A percentile compares a stretch with the other conserved stretches of the same genome.
Conservation (phyloP, 2,113 vertebrate species). For the Mystacornis crossleyi region DNA sequence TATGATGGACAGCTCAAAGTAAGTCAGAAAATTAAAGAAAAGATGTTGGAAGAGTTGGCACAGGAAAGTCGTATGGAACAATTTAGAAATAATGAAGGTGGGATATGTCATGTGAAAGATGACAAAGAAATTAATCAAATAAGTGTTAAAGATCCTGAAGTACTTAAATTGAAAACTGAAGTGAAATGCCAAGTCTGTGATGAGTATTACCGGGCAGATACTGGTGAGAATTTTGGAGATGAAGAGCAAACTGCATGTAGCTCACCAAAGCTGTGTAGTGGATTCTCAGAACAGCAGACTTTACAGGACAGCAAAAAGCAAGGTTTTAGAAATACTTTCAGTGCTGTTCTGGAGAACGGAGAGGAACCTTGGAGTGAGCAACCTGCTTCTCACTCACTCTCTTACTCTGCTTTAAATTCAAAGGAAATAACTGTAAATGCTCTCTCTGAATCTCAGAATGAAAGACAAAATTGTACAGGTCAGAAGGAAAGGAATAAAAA, state of each 20-base stretch:
- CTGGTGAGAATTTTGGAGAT: background rate
- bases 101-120: background rate
- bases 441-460: background rate
- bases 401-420: background rate
- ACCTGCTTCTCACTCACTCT: background rate
- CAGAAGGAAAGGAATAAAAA: background rate
- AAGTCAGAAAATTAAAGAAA: conserved; percentile 82
- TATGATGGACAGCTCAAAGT: conserved; percentile 82
- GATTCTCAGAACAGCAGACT: background rate
- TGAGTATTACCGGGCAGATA: background rate
- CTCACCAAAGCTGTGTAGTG: background rate
- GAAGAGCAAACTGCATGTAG: background rate
- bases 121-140: background rate
- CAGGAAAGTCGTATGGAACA: rapidly evolving
- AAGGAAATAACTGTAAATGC: background rate
- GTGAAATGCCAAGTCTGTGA: background rate
- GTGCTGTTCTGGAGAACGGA: background rate
- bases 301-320: background rate
- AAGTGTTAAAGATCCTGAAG: background rate
- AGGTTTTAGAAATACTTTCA: background rate
- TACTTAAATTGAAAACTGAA: background rate
- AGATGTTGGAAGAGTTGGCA: conserved; percentile 55
- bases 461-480: background rate
- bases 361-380: background rate
- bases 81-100: background rate